These are phyloP conservation scores for Eretmocerus hayati DNA, from an alignment of 2,888 invertebrate genomes.

Conservation along the genomic window DNA sequence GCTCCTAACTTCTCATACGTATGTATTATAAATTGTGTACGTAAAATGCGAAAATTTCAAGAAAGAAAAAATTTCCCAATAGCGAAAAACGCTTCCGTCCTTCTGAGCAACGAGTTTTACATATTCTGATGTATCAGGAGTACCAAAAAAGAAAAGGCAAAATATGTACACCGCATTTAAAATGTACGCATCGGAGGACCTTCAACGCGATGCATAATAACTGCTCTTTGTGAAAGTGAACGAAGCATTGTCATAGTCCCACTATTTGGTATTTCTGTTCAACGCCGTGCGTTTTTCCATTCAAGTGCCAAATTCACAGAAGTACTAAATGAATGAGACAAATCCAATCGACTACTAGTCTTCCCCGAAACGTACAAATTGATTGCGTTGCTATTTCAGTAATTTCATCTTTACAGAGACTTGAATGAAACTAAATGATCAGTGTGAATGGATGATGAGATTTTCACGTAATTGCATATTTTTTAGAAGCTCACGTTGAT, in stretches of 20 bases:
- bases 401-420: background rate
- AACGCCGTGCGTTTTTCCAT: background rate
- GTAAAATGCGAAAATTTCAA: slow-evolving; percentile 10
- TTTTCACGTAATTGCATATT: background rate
- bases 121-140: slow-evolving; percentile 4
- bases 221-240: background rate
- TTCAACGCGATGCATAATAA: background rate
- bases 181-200: slow-evolving; percentile 12
- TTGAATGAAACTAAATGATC: background rate
- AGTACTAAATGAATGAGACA: background rate
- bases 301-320: slow-evolving; percentile 10
- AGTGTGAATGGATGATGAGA: slow-evolving; percentile 14
- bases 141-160: slow-evolving; percentile 2
- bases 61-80: slow-evolving; percentile 16
- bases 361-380: slow-evolving; percentile 18
- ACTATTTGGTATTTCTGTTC: background rate
- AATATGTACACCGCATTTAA: slow-evolving; percentile 5
- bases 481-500: too few species aligned
- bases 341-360: slow-evolving; percentile 11
- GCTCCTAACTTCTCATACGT: slow-evolving; percentile 16
- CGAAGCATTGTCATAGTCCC: background rate
- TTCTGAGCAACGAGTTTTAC: slow-evolving; percentile 15
- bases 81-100: slow-evolving; percentile 19
- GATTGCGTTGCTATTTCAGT: background rate
- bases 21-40: slow-evolving; percentile 16